A percentile compares a stretch with the other conserved stretches of the same genome.
Conservation (phyloP, 1,140 invertebrate genomes). For the Ceratosolen solmsi region DNA sequence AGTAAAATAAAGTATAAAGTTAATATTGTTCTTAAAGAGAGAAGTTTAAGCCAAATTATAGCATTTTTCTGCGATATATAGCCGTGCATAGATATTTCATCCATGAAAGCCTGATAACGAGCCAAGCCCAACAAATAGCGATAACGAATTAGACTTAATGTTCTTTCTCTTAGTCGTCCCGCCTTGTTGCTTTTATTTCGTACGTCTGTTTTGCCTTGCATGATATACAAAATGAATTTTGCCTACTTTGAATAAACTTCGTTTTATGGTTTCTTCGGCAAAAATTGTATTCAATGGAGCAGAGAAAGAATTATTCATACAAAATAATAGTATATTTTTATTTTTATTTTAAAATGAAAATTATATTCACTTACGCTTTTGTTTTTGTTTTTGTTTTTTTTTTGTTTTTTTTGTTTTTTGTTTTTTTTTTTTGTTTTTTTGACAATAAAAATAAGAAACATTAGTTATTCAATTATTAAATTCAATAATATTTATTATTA, state of each 20-base stretch:
- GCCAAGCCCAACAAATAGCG: conserved; percentile 5
- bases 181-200: not conserved
- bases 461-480: no score
- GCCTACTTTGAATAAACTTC: conserved; percentile 19
- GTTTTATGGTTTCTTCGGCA: not conserved
- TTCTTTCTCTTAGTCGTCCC: not conserved
- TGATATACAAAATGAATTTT: not conserved
- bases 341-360: not conserved
- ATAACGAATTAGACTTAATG: conserved; percentile 28
- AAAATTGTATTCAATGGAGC: not conserved
- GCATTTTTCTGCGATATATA: not conserved
- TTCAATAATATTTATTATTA: no score
- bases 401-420: no score
- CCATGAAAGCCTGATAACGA: conserved; percentile 8
- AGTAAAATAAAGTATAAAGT: no score
- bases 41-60: not conserved
- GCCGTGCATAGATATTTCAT: not conserved
- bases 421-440: no score
- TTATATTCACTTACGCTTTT: no score
- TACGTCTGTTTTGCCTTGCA: conserved; percentile 1
- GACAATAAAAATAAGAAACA: no score
- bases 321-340: no score
- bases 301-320: no score
- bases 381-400: no score
- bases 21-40: no score